phyloP scores from a whole-genome alignment of 2,113 vertebrate genomes.

The Ciconia stormi region DNA sequence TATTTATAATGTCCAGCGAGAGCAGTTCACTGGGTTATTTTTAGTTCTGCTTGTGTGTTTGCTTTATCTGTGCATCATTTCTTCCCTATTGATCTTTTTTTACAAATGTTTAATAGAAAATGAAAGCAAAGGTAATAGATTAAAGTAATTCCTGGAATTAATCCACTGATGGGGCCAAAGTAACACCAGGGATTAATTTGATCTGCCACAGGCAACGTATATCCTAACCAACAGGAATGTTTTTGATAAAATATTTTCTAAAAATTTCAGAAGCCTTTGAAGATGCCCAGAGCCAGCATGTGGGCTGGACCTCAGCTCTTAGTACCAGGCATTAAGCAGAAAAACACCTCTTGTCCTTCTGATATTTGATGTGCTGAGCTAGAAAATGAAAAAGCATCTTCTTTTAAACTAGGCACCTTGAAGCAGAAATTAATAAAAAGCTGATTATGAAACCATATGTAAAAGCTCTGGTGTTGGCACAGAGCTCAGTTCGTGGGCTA shows the following conservation, averaged over 20 bases:
- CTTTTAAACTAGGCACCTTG: not conserved
- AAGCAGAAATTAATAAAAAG: slow-evolving; percentile 11
- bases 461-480: not conserved
- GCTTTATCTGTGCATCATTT: not conserved
- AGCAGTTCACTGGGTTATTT: not conserved
- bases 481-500: not conserved
- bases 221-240: not conserved
- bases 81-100: not conserved
- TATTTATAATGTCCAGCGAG: slow-evolving; percentile 55
- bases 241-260: not conserved
- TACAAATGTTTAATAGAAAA: not conserved
- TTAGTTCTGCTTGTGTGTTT: slow-evolving; percentile 17
- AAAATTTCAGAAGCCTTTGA: not conserved
- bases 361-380: not conserved
- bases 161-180: not conserved
- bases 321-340: not conserved
- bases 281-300: not conserved
- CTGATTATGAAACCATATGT: not conserved
- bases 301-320: not conserved
- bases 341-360: not conserved
- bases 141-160: not conserved
- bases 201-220: not conserved
- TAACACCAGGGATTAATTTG: not conserved
- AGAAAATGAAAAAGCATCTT: not conserved
- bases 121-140: not conserved